Evolutionary conservation across 2,888 invertebrate genomes (phyloP), one percentile per base, ranked within the genome.

Genomic region (Girardia tigrina): DNA sequence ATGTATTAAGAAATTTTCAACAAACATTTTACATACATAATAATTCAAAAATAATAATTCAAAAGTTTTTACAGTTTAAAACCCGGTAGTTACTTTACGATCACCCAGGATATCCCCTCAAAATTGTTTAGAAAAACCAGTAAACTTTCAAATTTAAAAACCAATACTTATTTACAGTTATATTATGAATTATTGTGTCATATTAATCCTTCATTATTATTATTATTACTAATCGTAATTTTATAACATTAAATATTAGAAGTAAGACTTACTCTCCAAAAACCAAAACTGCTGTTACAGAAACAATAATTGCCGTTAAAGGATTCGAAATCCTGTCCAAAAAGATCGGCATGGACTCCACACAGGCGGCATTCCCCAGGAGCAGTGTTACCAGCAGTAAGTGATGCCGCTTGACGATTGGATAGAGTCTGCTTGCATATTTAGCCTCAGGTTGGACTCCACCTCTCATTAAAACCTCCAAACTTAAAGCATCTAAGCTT

Each of bases 341-440:
- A 76, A 82, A 83, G 12, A 83, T 80, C n/a, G 83, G 83, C 83
- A 83, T 83, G 12, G 82, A 80, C 77, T 83, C 83, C 27, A 83
- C 83, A 28, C 82, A 81, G 6, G 79, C 82, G 20, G 83, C 82
- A 78, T 84, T 84, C 26, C 81, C 81, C 72, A 84, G 79, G 42
- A 84, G 78, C 71, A 84, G 78, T 0, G 84, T 84, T 16, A 84
- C 83, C 14, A 84, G 79, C 20, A 84, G 79, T 20, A 83, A 78
- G 78, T 84, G 84, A 75, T 82, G 83, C 1, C 80, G 78, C 71
- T 81, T 80, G 16, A 84, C 81, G 6, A 84, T 74, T 0, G 84
- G 84, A 29, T 82, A 77, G 72, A 84, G 82, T 29, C 79, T 80
- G 2, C 74, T 72, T 0, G 84, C 84, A 77, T 84, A 80, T 76